Evolutionary conservation across 2,113 vertebrate species (phyloP), one percentile per base, ranked within the genome.

Genomic region (cattle (Bos taurus)): DNA sequence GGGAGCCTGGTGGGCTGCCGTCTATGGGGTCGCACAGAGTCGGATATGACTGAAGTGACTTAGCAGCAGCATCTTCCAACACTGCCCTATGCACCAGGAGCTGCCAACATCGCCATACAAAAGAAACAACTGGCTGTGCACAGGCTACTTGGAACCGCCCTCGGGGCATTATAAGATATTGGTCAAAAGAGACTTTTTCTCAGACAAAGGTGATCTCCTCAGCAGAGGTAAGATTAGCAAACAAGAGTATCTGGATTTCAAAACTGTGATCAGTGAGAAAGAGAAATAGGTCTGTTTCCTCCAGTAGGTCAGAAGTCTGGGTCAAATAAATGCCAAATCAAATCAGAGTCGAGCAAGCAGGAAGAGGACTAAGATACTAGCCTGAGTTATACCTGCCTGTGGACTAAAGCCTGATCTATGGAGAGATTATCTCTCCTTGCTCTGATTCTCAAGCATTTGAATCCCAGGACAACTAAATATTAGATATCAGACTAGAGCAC

Each of bases 381-480:
- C 16, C 82, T 78, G 56, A 67, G n/a, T 87, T 43, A 36, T 54
- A 19, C n/a, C 23, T 28, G 21, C 25, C 54, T 96, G 40, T n/a
- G 9, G 15, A 77, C 54, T 77, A 30, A 81, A 46, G 46, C 52
- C 88, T 83, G 40, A 95, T 59, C 83, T 93, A 92, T 43, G 40
- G 30, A 92, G 33, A 94, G 90, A 91, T 80, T 71, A 30, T 50
- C 28, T 92, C 89, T 98, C n/a, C 28, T 91, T 59, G 57, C 87
- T 94, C 92, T 59, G 33, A 74, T 90, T 78, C 90, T 96, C 60
- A 88, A 74, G 57, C 67, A 50, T 88, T 40, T 97, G 88, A 92
- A 92, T 84, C 85, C 85, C 21, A 15, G 84, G 64, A 56, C 46
- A 77, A n/a, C 14, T 56, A 64, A 88, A 46, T 57, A 84, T 77